Conservation (phyloP, 2,888 invertebrate species). For the Gortyna flavago region DNA sequence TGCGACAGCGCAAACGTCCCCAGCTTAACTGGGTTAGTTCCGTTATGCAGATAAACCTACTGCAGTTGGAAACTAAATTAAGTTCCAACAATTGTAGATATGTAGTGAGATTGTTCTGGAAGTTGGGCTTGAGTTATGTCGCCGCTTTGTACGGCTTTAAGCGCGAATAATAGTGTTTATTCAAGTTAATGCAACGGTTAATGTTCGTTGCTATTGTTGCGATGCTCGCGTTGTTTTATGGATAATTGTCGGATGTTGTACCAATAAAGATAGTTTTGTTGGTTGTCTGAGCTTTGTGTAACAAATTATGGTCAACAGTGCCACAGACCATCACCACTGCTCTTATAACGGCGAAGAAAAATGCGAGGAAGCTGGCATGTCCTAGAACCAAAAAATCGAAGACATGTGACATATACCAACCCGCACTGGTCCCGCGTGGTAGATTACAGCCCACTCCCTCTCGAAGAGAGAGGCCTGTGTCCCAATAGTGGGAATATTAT, state of each 20-base stretch:
- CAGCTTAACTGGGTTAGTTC: slow-evolving; percentile 70
- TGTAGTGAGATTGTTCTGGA: slow-evolving; percentile 58
- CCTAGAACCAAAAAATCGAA: not conserved
- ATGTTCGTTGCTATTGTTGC: slow-evolving; percentile 36
- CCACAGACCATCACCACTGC: not conserved
- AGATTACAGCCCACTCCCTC: not conserved
- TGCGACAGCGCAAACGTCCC: slow-evolving; percentile 65
- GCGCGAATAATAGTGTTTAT: slow-evolving; percentile 59
- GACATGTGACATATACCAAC: not conserved
- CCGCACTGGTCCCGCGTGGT: not conserved
- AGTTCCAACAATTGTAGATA: slow-evolving; percentile 65
- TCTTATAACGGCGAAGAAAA: not conserved
- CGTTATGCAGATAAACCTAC: slow-evolving; percentile 73
- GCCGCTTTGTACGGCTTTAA: slow-evolving; percentile 64
- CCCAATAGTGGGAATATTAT: not conserved
- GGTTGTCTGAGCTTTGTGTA: not conserved
- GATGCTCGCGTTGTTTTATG: slow-evolving; percentile 15
- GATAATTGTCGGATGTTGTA: slow-evolving; percentile 27
- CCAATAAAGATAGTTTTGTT: slow-evolving; percentile 6
- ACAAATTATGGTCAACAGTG: not conserved
- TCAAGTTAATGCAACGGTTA: slow-evolving; percentile 49
- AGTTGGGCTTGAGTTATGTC: slow-evolving; percentile 58
- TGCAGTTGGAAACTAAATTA: slow-evolving; percentile 77
- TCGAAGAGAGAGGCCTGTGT: not conserved
- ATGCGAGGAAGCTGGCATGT: not conserved